A percentile compares a stretch with the other conserved stretches of the same genome.
Evolutionary conservation across 1,140 invertebrate species (phyloP).

Genomic region (Drosophila micromelanica): DNA sequence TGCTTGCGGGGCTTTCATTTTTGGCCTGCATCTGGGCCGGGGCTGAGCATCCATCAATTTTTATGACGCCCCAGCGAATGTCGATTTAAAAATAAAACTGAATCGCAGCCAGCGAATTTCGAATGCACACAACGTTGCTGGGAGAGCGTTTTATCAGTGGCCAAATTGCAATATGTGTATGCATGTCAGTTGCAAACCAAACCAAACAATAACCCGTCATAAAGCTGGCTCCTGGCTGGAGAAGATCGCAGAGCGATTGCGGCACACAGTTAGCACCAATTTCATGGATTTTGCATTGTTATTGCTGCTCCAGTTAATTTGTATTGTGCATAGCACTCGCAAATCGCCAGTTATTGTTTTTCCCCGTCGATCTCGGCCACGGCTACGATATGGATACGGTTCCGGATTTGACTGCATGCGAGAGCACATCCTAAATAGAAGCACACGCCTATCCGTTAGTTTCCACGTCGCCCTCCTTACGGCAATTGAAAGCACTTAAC

Average conservation of each 20-base stretch:
- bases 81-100: slow-evolving; percentile 32
- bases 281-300: slow-evolving; percentile 78
- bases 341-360: slow-evolving; percentile 21
- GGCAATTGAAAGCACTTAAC: slow-evolving; percentile 38
- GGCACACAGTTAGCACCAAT: slow-evolving; percentile 71
- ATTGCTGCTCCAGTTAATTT: slow-evolving; percentile 76
- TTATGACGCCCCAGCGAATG: slow-evolving; percentile 73
- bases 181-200: slow-evolving; percentile 11
- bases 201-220: slow-evolving; percentile 27
- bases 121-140: slow-evolving; percentile 40
- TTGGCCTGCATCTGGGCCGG: not conserved
- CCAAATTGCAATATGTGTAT: slow-evolving; percentile 63
- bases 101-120: slow-evolving; percentile 56
- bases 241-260: slow-evolving; percentile 48
- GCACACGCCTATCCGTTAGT: not conserved
- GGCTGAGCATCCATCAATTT: slow-evolving; percentile 71
- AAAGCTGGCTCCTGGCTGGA: slow-evolving; percentile 15
- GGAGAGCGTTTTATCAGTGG: slow-evolving; percentile 10
- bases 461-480: not conserved
- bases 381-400: not conserved
- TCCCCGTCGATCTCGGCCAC: slow-evolving; percentile 2
- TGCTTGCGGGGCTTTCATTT: not conserved
- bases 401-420: not conserved
- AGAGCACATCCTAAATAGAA: not conserved
- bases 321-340: slow-evolving; percentile 63